Conservation (phyloP, 2,113 vertebrate species). For the Thryonomys swinderianus region DNA sequence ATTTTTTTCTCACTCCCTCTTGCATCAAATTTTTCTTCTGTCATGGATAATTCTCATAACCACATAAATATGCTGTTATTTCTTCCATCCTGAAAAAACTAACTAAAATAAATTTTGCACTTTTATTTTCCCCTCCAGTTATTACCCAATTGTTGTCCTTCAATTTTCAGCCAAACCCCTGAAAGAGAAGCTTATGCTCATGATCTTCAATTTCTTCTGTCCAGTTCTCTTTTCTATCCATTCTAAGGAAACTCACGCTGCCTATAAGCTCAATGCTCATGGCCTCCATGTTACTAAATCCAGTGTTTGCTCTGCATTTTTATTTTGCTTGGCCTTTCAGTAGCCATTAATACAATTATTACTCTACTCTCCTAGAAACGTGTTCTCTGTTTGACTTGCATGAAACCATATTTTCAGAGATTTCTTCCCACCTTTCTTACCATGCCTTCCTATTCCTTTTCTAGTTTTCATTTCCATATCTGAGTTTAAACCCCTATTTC, state of each 20-base stretch:
- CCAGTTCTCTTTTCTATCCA: neutral
- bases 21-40: neutral
- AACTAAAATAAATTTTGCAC: neutral
- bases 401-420: neutral
- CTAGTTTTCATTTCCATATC: neutral
- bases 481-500: neutral
- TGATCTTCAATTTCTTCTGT: neutral
- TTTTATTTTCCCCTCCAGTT: constrained; percentile 5
- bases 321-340: neutral
- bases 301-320: neutral
- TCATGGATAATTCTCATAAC: neutral
- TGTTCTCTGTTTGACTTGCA: neutral
- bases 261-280: neutral
- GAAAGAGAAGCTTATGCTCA: neutral
- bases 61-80: neutral
- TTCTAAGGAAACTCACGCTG: neutral
- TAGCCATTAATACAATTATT: neutral
- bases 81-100: neutral
- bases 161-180: neutral
- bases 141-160: neutral
- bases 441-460: neutral
- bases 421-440: constrained; percentile 1
- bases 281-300: neutral
- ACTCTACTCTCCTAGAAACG: neutral
- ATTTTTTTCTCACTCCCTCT: neutral